A percentile compares a stretch with the other conserved stretches of the same genome.
These are phyloP conservation scores for Charaxes varanes DNA, from an alignment of 1,140 invertebrate species.

Conservation along the genomic window DNA sequence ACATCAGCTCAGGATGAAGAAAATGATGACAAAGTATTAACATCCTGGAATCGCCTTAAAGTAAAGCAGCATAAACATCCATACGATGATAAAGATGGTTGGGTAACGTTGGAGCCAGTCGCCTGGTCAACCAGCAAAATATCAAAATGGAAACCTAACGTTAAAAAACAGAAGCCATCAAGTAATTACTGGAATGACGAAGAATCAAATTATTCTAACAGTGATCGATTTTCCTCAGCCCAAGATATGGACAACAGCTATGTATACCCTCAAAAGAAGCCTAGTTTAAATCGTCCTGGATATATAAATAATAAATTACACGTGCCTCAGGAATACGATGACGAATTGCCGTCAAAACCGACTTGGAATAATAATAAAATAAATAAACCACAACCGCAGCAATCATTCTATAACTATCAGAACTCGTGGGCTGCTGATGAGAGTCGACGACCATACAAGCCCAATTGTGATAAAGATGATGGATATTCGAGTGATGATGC, in stretches of 20 bases:
- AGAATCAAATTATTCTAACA: conserved; percentile 41
- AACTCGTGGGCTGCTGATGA: conserved; percentile 56
- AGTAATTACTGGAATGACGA: conserved; percentile 55
- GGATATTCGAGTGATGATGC: conserved; percentile 48
- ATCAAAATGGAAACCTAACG: conserved; percentile 83
- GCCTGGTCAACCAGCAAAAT: conserved; percentile 87
- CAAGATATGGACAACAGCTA: conserved; percentile 41
- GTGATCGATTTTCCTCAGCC: conserved; percentile 39
- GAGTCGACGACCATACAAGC: conserved; percentile 51
- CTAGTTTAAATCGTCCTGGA: conserved; percentile 39
- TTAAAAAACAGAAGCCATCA: conserved; percentile 70
- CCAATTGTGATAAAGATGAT: conserved; percentile 59
- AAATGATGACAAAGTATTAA: conserved; percentile 54
- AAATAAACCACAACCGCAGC: conserved; percentile 45
- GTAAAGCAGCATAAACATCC: conserved; percentile 75
- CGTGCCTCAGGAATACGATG: conserved; percentile 45
- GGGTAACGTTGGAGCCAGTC: conserved; percentile 85
- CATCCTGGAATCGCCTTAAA: conserved; percentile 70
- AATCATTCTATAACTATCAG: conserved; percentile 37
- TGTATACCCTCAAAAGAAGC: conserved; percentile 47
- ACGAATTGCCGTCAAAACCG: conserved; percentile 57
- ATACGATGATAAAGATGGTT: conserved; percentile 81
- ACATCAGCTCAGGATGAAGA: conserved; percentile 42
- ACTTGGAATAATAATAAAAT: conserved; percentile 49
- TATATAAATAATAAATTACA: conserved; percentile 61